These are phyloP conservation scores for Phoebastria nigripes DNA, from an alignment of 2,797 vertebrate species.

Conservation along the genomic window DNA sequence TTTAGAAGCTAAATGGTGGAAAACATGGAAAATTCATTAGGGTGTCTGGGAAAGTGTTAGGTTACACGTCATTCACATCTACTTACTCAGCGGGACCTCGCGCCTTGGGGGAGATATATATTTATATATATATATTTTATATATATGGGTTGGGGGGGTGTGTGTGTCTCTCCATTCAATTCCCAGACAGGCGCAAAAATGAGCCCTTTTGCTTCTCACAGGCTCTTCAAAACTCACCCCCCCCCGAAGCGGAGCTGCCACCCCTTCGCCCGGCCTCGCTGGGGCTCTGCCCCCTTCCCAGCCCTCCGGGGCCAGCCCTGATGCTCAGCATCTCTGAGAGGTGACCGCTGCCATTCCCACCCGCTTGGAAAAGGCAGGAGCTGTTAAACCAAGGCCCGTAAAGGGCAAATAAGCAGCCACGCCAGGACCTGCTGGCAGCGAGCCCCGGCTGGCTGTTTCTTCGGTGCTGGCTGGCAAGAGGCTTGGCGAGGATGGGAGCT, in stretches of 20 bases:
- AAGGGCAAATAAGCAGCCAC: neutral
- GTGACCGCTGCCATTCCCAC: fast-evolving
- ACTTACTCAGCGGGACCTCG: slow-evolving; percentile 20
- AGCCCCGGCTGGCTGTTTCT: neutral
- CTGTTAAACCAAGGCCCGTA: fast-evolving
- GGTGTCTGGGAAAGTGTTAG: slow-evolving; percentile 33
- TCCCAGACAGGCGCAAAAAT: neutral
- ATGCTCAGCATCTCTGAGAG: neutral
- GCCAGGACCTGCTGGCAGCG: neutral
- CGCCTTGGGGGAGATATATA: neutral
- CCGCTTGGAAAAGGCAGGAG: neutral
- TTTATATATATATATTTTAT: neutral
- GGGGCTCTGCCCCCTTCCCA: neutral
- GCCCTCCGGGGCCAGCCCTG: neutral
- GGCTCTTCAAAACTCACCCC: neutral
- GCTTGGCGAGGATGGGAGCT: neutral
- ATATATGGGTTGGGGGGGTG: neutral
- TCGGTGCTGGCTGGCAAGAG: neutral
- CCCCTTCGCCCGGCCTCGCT: fast-evolving
- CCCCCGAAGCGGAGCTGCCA: fast-evolving
- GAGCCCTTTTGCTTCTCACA: neutral
- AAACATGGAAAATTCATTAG: slow-evolving; percentile 54
- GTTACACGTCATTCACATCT: slow-evolving; percentile 32
- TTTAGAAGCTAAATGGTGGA: slow-evolving; percentile 32
- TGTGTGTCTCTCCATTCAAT: neutral